Evolutionary conservation across 2,797 vertebrate genomes (phyloP).

Genomic region (Carcharodon carcharias): DNA sequence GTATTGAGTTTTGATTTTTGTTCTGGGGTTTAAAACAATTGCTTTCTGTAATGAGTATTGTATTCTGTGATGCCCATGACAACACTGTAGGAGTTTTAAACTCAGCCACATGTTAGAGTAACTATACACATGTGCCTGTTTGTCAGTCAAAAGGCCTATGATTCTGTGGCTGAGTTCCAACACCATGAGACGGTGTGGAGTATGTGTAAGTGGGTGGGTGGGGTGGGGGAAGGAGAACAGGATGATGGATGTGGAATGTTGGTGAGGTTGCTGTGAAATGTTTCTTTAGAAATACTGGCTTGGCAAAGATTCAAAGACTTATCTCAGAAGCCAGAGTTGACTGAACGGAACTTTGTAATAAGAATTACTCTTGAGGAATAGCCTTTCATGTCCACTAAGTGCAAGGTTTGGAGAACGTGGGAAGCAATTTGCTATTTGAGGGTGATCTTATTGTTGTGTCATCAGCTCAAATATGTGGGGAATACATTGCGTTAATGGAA

Average conservation of each 20-base stretch:
- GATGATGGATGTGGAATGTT: not conserved
- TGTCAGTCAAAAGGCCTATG: not conserved
- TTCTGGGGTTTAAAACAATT: not conserved
- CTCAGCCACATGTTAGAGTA: not conserved
- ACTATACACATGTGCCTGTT: not conserved
- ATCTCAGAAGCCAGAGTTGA: not conserved
- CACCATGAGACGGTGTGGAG: not conserved
- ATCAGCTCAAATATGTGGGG: not conserved
- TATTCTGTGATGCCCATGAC: not conserved
- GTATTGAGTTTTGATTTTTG: not conserved
- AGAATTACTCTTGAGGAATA: not conserved
- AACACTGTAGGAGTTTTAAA: not conserved
- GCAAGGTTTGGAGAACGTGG: not conserved
- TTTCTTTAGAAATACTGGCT: not conserved
- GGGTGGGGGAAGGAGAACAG: not conserved
- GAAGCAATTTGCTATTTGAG: not conserved
- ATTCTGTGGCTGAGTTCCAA: not conserved
- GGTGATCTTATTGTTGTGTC: not conserved
- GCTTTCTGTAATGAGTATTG: not conserved
- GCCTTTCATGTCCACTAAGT: not conserved
- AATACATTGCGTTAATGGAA: not conserved
- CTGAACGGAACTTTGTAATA: not conserved
- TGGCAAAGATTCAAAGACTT: not conserved
- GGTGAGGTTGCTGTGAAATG: not conserved
- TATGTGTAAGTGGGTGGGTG: not conserved